Evolutionary conservation across 2,797 vertebrate species (phyloP).

Genomic region (Capromys pilorides): DNA sequence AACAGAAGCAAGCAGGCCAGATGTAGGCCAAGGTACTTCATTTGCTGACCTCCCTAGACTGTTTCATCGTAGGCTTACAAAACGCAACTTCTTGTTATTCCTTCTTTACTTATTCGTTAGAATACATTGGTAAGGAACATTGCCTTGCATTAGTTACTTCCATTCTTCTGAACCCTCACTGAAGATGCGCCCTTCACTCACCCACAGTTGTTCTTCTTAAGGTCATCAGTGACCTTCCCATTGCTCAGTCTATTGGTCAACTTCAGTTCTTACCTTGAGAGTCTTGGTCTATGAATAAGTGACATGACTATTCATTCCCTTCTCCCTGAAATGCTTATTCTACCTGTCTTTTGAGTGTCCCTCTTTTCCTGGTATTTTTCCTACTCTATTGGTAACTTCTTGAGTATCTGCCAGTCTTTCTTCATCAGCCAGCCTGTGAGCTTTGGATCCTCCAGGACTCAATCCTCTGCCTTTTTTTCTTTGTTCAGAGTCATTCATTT

Average conservation of each 20-base stretch:
- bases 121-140: neutral
- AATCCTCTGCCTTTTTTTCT: neutral
- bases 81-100: neutral
- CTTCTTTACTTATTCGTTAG: neutral
- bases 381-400: neutral
- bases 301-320: neutral
- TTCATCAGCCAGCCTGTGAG: neutral
- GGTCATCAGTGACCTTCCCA: neutral
- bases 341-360: neutral
- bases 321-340: neutral
- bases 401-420: conserved; percentile 12
- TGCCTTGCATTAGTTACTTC: neutral
- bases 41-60: neutral
- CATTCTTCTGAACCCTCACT: neutral
- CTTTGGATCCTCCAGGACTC: neutral
- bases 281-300: neutral
- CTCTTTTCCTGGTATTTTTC: neutral
- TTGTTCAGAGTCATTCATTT: neutral
- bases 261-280: conserved; percentile 21
- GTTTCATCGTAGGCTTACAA: conserved; percentile 11
- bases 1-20: neutral
- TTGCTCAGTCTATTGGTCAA: neutral
- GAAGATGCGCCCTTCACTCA: neutral
- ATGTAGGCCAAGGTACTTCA: neutral
- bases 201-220: neutral